Percentiles rank a stretch among this genome's conserved stretches.
These are phyloP conservation scores for Diprion similis DNA, from an alignment of 1,140 invertebrate species.

Conservation along the genomic window DNA sequence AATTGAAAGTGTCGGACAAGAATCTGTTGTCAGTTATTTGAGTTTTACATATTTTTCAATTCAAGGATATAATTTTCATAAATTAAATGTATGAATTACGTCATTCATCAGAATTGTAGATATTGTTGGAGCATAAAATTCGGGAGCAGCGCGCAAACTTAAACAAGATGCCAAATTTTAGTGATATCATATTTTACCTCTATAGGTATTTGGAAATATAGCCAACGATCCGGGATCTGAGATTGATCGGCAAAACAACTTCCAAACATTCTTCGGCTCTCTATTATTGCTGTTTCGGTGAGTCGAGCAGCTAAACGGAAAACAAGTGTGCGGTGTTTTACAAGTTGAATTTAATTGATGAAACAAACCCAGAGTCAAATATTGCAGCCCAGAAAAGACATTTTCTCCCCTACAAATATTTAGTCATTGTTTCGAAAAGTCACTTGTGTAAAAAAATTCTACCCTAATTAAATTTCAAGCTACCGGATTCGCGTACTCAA, in stretches of 20 bases:
- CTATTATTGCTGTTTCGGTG: constrained; percentile 96
- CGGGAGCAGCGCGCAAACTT: too few species aligned
- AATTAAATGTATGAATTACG: background rate
- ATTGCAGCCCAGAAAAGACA: constrained; percentile 1
- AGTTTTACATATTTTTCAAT: too few species aligned
- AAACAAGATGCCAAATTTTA: constrained; percentile 12
- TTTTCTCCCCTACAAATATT: background rate
- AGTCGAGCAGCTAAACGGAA: constrained; percentile 62
- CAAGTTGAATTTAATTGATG: background rate
- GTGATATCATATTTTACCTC: constrained; percentile 20
- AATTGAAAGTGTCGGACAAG: too few species aligned
- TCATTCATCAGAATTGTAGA: too few species aligned
- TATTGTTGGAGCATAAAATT: too few species aligned
- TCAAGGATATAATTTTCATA: background rate
- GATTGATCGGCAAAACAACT: constrained; percentile 97
- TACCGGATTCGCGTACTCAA: too few species aligned
- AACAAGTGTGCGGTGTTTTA: background rate
- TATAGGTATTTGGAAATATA: constrained; percentile 93
- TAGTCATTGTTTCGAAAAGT: too few species aligned
- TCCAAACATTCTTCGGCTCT: constrained; percentile 92
- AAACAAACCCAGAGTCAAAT: background rate
- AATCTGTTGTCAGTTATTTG: too few species aligned
- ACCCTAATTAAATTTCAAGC: too few species aligned
- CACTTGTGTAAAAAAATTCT: too few species aligned
- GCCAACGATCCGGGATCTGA: constrained; percentile 84